Evolutionary conservation across 2,113 vertebrate genomes (phyloP), one percentile per base, ranked within the genome.

Genomic region (Mungos mungo): DNA sequence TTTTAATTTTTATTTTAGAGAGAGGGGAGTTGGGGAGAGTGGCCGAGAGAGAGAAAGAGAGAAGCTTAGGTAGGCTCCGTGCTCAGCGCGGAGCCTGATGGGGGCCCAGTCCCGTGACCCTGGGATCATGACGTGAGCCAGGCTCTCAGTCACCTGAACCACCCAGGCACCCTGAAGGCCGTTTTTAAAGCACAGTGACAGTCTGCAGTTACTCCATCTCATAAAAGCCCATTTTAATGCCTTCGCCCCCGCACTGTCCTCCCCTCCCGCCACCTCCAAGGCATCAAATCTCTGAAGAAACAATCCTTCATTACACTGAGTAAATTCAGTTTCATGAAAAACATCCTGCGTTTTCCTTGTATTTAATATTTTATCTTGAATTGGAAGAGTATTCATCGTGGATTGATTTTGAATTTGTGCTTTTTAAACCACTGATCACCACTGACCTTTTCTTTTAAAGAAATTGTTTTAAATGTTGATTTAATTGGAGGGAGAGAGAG

Each of bases 361-460:
- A 88, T 86, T 74, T 74, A 33, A 7, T 95, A 27, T 76, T 68
- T 97, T 86, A 19, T 88, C 60, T 66, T 77, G 19, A 29, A 54
- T 85, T 63, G 18, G 74, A 87, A 82, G 31, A 71, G 12, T 33
- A 27, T 41, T 93, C 13, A 16, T 72, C 5, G 5, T 41, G 15
- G 14, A 47, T 57, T 83, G 52, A 87, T 72, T 63, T 1, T 63
- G 14, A 50, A 54, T 65, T 66, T 95, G 27, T 87, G 57, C 74
- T 85, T 88, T 47, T 87, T 74, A 68, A 92, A 68, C 16, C 35
- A 23, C 65, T 60, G 52, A 45, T 92, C 69, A 12, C 29, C 52
- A 66, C n/a, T 63, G 50, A 15, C 57, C 57, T 60, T 60, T 57
- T 10, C 57, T 60, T 60, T 8, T 60, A 23, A 60, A 60, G 19